Evolutionary conservation across 2,797 vertebrate species (phyloP).

Genomic region (Oreochromis mossambicus): DNA sequence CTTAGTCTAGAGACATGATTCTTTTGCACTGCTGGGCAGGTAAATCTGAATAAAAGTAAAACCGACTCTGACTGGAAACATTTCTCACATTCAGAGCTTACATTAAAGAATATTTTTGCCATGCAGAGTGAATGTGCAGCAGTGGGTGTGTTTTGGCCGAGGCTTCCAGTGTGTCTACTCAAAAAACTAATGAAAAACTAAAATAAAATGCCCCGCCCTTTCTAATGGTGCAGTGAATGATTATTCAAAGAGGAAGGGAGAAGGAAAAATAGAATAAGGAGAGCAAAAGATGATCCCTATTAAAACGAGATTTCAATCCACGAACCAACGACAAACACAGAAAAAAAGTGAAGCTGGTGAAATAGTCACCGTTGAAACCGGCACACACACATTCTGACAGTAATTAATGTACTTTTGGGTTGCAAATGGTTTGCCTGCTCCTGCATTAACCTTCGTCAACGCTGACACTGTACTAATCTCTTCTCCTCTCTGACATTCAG

Average conservation of each 20-base stretch:
- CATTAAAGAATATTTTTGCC: slow-evolving; percentile 1
- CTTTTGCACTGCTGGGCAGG: not conserved
- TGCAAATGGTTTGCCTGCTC: slow-evolving; percentile 48
- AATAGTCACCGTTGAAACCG: slow-evolving; percentile 1
- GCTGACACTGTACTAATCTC: slow-evolving; percentile 49
- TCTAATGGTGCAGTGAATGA: not conserved
- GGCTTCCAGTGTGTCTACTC: slow-evolving; percentile 13
- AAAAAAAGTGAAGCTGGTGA: not conserved
- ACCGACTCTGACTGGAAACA: not conserved
- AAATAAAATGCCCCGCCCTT: slow-evolving; percentile 20
- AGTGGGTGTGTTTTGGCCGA: not conserved
- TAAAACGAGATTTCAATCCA: not conserved
- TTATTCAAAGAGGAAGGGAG: not conserved
- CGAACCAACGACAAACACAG: slow-evolving; percentile 4
- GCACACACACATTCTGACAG: not conserved
- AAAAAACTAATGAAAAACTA: slow-evolving; percentile 24
- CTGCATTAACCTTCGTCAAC: slow-evolving; percentile 53
- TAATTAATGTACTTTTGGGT: slow-evolving; percentile 62
- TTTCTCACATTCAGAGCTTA: not conserved
- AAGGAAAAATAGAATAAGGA: not conserved
- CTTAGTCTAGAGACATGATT: not conserved
- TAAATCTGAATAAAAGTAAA: slow-evolving; percentile 3
- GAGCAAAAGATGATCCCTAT: not conserved
- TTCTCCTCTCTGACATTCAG: slow-evolving; percentile 53
- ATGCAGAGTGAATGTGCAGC: not conserved